phyloP scores from a whole-genome alignment of 1,140 invertebrate species.

The Apocrypta bakeri region DNA sequence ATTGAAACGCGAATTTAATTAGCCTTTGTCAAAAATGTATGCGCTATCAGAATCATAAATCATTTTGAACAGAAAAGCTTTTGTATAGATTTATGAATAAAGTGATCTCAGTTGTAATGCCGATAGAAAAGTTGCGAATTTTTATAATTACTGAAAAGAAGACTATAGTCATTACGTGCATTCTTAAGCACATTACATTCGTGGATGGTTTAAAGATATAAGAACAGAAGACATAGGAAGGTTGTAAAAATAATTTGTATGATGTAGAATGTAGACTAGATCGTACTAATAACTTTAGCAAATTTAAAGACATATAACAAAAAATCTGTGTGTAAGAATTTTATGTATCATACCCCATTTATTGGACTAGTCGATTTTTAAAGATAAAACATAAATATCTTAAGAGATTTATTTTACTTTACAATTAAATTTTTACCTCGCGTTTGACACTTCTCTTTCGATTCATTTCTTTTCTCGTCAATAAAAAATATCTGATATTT shows the following conservation, averaged over 20 bases:
- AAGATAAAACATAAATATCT: not conserved
- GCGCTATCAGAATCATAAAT: not conserved
- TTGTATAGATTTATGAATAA: constrained; percentile 30
- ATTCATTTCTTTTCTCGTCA: constrained; percentile 24
- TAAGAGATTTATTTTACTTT: constrained; percentile 24
- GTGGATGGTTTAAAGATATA: constrained; percentile 29
- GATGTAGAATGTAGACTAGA: constrained; percentile 32
- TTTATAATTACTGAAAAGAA: constrained; percentile 25
- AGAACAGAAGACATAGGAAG: constrained; percentile 35
- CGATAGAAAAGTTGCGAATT: constrained; percentile 15
- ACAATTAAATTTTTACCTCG: constrained; percentile 20
- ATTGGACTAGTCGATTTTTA: constrained; percentile 49
- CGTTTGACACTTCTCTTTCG: too few relatives aligned
- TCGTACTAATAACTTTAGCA: constrained; percentile 30
- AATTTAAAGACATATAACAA: constrained; percentile 34
- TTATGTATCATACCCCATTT: constrained; percentile 45
- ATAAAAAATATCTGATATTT: constrained; percentile 36
- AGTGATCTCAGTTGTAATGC: constrained; percentile 46
- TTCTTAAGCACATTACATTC: constrained; percentile 16
- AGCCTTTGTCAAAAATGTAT: constrained; percentile 10
- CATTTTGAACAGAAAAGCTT: constrained; percentile 14
- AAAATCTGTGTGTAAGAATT: constrained; percentile 1
- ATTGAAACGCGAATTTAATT: not conserved
- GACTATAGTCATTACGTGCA: constrained; percentile 20
- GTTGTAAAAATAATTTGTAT: constrained; percentile 47